Conservation (phyloP, 92 coral and sea anemone genomes). For the Parazoanthus darwini region DNA sequence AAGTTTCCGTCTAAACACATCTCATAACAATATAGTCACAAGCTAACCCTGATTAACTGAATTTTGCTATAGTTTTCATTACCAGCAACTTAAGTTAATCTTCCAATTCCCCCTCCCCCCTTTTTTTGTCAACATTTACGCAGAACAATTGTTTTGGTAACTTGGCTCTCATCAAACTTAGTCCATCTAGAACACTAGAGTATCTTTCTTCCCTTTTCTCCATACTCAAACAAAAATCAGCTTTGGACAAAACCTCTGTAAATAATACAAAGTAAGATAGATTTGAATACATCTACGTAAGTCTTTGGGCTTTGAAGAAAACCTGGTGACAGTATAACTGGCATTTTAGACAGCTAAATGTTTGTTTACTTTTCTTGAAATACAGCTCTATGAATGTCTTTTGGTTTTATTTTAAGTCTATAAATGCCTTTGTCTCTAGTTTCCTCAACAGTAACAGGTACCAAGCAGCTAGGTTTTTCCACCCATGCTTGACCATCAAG, state of each 20-base stretch:
- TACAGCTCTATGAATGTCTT: conserved; percentile 21
- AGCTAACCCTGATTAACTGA: not conserved
- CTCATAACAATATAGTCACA: not conserved
- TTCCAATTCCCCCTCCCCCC: conserved; percentile 4
- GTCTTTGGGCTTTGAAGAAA: conserved; percentile 11
- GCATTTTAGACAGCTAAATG: conserved; percentile 4
- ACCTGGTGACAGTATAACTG: conserved; percentile 10
- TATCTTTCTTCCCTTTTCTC: conserved; percentile 22
- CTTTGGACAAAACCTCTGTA: conserved; percentile 12
- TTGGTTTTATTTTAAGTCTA: conserved; percentile 19
- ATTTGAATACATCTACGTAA: conserved; percentile 8
- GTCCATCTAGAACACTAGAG: conserved; percentile 22
- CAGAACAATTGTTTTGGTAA: conserved; percentile 16
- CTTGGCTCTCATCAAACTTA: conserved; percentile 7
- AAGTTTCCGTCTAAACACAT: not conserved
- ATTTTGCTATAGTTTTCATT: not conserved
- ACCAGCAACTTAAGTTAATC: conserved; percentile 2
- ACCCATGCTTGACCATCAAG: conserved; percentile 21
- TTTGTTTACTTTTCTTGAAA: conserved; percentile 19
- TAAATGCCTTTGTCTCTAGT: conserved; percentile 26
- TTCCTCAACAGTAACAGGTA: conserved; percentile 13
- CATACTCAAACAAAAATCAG: conserved; percentile 17
- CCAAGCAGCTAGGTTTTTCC: conserved; percentile 5
- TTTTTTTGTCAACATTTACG: conserved; percentile 21
- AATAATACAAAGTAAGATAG: conserved; percentile 8